Conservation (phyloP, 2,888 invertebrate species). For the Galeopsomyia nigrocyanea region DNA sequence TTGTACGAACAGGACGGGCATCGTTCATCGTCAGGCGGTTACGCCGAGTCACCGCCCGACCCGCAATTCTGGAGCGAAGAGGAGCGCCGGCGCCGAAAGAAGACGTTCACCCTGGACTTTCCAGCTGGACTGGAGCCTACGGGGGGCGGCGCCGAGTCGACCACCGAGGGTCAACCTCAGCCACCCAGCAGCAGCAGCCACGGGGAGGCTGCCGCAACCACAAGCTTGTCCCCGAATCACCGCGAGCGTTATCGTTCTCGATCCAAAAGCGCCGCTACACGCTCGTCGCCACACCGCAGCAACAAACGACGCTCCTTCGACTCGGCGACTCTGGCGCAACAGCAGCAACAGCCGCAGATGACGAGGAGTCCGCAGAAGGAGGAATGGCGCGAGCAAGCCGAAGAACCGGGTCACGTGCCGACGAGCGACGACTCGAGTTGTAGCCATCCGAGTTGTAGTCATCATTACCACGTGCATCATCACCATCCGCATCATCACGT, state of each 20-base stretch:
- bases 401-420: constrained; percentile 73
- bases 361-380: constrained; percentile 68
- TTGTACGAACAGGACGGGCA: constrained; percentile 56
- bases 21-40: constrained; percentile 65
- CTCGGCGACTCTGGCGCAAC: constrained; percentile 16
- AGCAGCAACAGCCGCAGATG: constrained; percentile 62
- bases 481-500: constrained; percentile 61
- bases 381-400: constrained; percentile 71
- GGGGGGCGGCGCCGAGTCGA: constrained; percentile 51
- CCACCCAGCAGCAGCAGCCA: not conserved
- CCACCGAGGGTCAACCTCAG: not conserved
- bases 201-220: not conserved
- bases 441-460: constrained; percentile 55
- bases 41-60: constrained; percentile 65
- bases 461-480: constrained; percentile 64
- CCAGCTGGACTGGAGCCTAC: constrained; percentile 70
- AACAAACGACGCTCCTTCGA: constrained; percentile 32
- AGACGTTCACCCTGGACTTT: constrained; percentile 80
- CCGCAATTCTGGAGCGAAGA: constrained; percentile 75
- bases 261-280: constrained; percentile 31
- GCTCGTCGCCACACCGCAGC: constrained; percentile 40
- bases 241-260: constrained; percentile 49
- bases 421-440: constrained; percentile 75
- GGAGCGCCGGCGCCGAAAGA: constrained; percentile 79
- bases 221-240: constrained; percentile 23